Conservation (phyloP, 2,797 vertebrate species). For the Coreius guichenoti region DNA sequence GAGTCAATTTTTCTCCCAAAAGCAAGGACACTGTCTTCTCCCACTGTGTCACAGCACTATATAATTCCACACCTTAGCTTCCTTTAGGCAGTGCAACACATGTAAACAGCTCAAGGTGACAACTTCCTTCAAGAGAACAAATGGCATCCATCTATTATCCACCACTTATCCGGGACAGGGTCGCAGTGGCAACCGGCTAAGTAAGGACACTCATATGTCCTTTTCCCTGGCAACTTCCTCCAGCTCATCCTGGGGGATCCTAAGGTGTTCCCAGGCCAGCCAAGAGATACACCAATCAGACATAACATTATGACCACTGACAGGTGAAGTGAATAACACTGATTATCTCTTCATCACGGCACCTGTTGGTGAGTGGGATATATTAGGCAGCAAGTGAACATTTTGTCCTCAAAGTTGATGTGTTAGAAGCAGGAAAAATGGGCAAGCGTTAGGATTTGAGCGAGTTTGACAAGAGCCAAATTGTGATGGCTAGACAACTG, state of each 20-base stretch:
- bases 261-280: not conserved
- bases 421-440: no score
- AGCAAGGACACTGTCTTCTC: conserved; percentile 4
- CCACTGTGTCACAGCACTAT: not conserved
- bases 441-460: no score
- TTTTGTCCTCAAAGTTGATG: no score
- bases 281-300: not conserved
- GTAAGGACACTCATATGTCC: not conserved
- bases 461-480: no score
- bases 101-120: conserved; percentile 8
- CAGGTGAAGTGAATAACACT: no score
- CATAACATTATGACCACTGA: no score
- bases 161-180: not conserved
- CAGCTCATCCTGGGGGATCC: not conserved
- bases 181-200: not conserved
- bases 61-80: conserved; percentile 14
- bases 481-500: no score
- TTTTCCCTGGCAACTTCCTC: not conserved
- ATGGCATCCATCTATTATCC: not conserved
- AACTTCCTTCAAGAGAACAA: not conserved
- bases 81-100: not conserved
- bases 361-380: no score
- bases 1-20: not conserved
- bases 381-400: no score
- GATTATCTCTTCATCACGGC: no score